phyloP scores from a whole-genome alignment of 2,797 vertebrate species.

The Xiphophorus birchmanni region DNA sequence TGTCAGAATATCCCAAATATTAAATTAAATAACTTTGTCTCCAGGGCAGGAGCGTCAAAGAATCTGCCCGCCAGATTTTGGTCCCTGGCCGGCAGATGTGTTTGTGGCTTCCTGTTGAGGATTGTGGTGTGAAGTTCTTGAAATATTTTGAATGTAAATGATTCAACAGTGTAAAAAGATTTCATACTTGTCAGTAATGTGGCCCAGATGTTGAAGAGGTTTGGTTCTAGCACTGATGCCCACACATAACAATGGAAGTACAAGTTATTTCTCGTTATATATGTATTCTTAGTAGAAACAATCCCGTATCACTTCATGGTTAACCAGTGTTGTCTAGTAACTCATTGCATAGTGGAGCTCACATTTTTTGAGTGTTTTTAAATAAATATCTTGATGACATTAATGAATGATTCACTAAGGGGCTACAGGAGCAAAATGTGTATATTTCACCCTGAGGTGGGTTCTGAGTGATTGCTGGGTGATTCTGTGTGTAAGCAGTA shows the following conservation, averaged over 20 bases:
- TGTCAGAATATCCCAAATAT: neutral
- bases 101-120: neutral
- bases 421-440: neutral
- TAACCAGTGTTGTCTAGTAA: neutral
- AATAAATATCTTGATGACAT: neutral
- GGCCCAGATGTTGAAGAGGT: neutral
- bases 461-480: neutral
- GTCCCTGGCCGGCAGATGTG: neutral
- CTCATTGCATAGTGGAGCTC: neutral
- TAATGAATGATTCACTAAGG: neutral
- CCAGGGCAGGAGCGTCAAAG: neutral
- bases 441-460: neutral
- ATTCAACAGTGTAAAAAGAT: neutral
- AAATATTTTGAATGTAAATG: neutral
- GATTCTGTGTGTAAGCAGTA: neutral
- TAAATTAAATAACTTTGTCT: neutral
- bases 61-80: neutral
- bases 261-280: neutral
- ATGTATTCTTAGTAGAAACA: neutral
- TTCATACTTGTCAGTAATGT: neutral
- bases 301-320: neutral
- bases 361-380: neutral
- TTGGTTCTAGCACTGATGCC: neutral
- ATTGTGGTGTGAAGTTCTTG: neutral
- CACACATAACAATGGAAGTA: neutral